These are phyloP conservation scores for Argyra leucocephala DNA, from an alignment of 2,888 invertebrate genomes.

Conservation along the genomic window DNA sequence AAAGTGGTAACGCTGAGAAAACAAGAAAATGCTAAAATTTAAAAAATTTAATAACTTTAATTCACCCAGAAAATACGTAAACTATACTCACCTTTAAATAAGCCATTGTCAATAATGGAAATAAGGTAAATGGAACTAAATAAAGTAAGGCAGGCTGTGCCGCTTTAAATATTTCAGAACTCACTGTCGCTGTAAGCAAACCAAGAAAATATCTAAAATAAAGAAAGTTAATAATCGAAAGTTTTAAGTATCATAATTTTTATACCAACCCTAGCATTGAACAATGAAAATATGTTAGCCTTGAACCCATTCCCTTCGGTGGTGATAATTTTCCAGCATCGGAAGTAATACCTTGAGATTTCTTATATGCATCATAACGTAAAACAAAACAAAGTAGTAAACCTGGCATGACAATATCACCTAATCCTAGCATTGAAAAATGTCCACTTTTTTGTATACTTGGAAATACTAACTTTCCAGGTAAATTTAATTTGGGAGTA, in stretches of 20 bases:
- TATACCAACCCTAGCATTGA: constrained; percentile 70
- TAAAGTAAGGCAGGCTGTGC: constrained; percentile 95
- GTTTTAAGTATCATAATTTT: neutral
- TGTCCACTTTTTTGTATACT: constrained; percentile 93
- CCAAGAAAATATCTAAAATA: constrained; percentile 72
- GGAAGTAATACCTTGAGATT: constrained; percentile 51
- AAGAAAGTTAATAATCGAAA: neutral
- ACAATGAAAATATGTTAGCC: constrained; percentile 94
- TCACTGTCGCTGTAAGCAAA: constrained; percentile 90
- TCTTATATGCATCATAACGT: constrained; percentile 95
- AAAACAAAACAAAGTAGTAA: constrained; percentile 89
- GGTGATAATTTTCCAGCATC: constrained; percentile 51
- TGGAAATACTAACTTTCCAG: constrained; percentile 94
- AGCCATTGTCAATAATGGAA: constrained; percentile 94
- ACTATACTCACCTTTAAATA: constrained; percentile 72
- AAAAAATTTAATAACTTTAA: neutral
- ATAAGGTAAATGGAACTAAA: constrained; percentile 92
- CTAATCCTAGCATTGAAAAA: constrained; percentile 88
- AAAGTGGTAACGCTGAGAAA: too few relatives aligned
- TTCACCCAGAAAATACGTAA: neutral
- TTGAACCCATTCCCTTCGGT: constrained; percentile 50
- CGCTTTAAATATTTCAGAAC: constrained; percentile 95
- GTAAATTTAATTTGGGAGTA: constrained; percentile 89
- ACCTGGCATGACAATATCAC: constrained; percentile 92
- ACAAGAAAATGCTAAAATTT: neutral